Conservation (phyloP, 2,797 vertebrate species). For the Poeciliopsis paucimaculata region DNA sequence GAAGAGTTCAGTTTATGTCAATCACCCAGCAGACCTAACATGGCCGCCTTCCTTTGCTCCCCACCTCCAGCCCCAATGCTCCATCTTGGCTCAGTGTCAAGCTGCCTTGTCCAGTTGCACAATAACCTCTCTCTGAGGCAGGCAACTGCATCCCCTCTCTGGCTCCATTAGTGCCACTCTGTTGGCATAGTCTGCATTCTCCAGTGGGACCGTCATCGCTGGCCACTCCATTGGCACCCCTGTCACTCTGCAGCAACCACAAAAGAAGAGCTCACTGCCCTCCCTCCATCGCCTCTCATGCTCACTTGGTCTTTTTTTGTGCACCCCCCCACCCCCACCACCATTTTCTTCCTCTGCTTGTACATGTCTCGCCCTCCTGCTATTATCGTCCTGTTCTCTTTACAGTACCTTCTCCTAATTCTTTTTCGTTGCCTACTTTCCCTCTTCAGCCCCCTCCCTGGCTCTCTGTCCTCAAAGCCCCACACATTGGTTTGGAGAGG, state of each 20-base stretch:
- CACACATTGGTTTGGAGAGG: slow-evolving; percentile 75
- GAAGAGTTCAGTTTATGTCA: slow-evolving; percentile 68
- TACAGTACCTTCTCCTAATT: slow-evolving; percentile 65
- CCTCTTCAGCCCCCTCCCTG: slow-evolving; percentile 22
- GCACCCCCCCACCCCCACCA: slow-evolving; percentile 23
- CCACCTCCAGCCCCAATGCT: slow-evolving; percentile 65
- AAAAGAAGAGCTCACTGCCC: slow-evolving; percentile 66
- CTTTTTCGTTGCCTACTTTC: slow-evolving; percentile 47
- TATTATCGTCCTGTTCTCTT: slow-evolving; percentile 67
- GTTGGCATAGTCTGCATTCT: slow-evolving; percentile 82
- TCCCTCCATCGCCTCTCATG: slow-evolving; percentile 56
- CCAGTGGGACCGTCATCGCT: slow-evolving; percentile 79
- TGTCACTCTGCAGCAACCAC: slow-evolving; percentile 71
- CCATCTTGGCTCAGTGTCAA: slow-evolving; percentile 82
- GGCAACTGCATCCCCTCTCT: slow-evolving; percentile 79
- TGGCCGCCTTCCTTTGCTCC: slow-evolving; percentile 71
- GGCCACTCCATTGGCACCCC: slow-evolving; percentile 78
- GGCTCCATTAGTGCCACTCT: slow-evolving; percentile 81
- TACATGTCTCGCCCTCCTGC: slow-evolving; percentile 45
- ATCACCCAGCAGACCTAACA: slow-evolving; percentile 80
- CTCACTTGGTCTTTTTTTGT: slow-evolving; percentile 64
- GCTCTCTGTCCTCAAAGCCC: slow-evolving; percentile 37
- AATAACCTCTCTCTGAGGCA: slow-evolving; percentile 78
- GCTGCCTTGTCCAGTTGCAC: slow-evolving; percentile 80
- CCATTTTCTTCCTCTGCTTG: slow-evolving; percentile 61